A percentile compares a stretch with the other conserved stretches of the same genome.
Conservation (phyloP, 2,113 vertebrate species). For the Natator depressus region DNA sequence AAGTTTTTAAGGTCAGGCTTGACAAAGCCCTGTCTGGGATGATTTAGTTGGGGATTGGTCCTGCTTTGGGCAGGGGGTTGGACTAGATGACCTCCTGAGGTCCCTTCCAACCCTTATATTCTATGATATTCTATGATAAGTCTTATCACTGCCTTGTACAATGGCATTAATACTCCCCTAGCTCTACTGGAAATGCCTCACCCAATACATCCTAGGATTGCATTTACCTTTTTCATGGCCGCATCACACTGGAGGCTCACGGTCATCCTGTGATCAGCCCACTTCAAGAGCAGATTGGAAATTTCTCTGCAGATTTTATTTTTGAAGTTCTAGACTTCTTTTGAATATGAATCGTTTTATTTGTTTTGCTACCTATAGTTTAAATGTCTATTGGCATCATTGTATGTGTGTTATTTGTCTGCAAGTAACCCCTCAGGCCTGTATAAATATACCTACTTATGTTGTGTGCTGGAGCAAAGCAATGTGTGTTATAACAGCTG, state of each 20-base stretch:
- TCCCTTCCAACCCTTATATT: too few species aligned
- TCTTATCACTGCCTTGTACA: not conserved
- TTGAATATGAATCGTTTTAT: not conserved
- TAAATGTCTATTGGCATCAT: slow-evolving; percentile 61
- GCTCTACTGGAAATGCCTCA: not conserved
- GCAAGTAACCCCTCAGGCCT: slow-evolving; percentile 74
- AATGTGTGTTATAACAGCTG: slow-evolving; percentile 82
- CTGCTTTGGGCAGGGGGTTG: too few species aligned
- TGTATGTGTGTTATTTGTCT: slow-evolving; percentile 69
- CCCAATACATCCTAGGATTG: not conserved
- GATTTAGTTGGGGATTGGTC: too few species aligned
- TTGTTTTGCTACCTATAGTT: not conserved
- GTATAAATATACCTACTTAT: slow-evolving; percentile 78
- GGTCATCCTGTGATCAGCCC: not conserved
- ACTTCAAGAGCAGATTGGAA: not conserved
- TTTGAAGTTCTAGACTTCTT: not conserved
- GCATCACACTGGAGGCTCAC: not conserved
- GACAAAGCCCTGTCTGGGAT: too few species aligned
- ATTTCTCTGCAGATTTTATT: not conserved
- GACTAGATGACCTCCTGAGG: too few species aligned
- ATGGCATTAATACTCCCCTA: too few species aligned
- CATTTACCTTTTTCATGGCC: not conserved
- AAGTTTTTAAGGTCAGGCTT: too few species aligned
- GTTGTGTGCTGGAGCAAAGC: slow-evolving; percentile 66
- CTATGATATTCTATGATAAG: too few species aligned